Base-by-base conservation (phyloP, 2,113 vertebrate species). In the Ammodytes dubius region DNA sequence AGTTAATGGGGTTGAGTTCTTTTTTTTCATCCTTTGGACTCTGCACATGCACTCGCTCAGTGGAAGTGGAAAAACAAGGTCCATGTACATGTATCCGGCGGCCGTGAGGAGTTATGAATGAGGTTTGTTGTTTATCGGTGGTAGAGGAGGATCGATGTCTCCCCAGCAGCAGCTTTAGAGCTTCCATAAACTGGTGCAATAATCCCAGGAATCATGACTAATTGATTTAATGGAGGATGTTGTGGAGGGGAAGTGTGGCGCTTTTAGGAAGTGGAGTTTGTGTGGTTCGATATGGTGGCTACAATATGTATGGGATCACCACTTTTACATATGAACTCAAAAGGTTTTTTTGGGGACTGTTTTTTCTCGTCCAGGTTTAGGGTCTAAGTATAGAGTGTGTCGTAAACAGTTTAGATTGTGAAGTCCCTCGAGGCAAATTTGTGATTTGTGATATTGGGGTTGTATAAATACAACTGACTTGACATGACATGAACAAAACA, bases 1-100 rank as follows among this genome's bases (percentile, higher is more conserved):
- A 84, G 89, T 93, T 93, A 91, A 94, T 93, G 89, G 91, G 77
- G 85, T 74, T 74, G 86, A 79, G 79, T 63, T 89, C 79, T 83
- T 82, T 89, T 81, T 83, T 82, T 86, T 87, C 79, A 83, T 89
- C 82, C 76, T 83, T 86, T 91, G 87, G 90, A 91, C 84, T 87
- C 87, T 83, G 89, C 83, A 82, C 90, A 45, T 82, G 72, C 81
- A 68, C 81, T 85, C 70, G 12, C 63, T 81, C 61, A 2, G 39
- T 80, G 77, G 59, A 77, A 54, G 81, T 45, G 73, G 57, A 46
- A 68, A 87, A 89, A 85, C 87, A 83, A 85, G 70, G 61, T 65
- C 12, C 7, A 54, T 43, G 70, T 81, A 54, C 71, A 42, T 70
- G 63, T 40, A 35, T 9, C 11, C 11, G 40, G 17, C 6, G 13